Percentiles rank a stretch among this genome's conserved stretches.
phyloP scores from a whole-genome alignment of 2,113 vertebrate genomes.

The Tenebrosternarchus preto region DNA sequence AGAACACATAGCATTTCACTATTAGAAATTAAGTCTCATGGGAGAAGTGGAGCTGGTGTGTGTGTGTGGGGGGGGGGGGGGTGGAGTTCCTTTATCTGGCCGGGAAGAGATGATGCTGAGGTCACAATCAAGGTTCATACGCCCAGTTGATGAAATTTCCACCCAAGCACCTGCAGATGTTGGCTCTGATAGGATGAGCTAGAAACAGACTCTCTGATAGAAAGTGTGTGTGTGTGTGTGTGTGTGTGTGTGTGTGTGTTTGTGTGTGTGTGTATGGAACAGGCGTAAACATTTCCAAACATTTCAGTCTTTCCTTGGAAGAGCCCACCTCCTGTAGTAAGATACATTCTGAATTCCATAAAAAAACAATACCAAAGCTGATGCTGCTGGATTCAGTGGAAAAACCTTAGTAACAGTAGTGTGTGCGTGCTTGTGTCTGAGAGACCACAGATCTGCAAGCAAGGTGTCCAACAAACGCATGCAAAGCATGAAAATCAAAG shows the following conservation, averaged over 20 bases:
- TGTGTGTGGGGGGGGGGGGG: too few species aligned
- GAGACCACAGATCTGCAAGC: too few species aligned
- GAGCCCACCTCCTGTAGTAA: too few species aligned
- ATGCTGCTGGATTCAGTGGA: too few species aligned
- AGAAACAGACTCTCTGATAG: neutral
- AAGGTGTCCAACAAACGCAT: neutral
- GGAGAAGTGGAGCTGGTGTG: neutral
- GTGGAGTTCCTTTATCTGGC: neutral
- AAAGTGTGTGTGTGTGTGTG: neutral
- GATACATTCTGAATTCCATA: too few species aligned
- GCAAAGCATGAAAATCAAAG: neutral
- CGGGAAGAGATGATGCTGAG: neutral
- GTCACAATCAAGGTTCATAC: neutral
- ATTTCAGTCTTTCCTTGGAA: too few species aligned
- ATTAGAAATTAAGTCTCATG: slow-evolving; percentile 6
- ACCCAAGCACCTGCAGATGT: neutral
- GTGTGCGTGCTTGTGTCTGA: too few species aligned
- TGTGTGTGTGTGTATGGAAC: neutral
- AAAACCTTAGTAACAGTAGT: too few species aligned
- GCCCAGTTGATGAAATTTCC: slow-evolving; percentile 7
- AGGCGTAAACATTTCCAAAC: neutral
- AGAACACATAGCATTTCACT: slow-evolving; percentile 28
- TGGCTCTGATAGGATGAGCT: slow-evolving; percentile 2
- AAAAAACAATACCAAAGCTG: too few species aligned
- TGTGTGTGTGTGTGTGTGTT: slow-evolving; percentile 1